phyloP scores from a whole-genome alignment of 2,797 vertebrate species.

The Botia almorhae region DNA sequence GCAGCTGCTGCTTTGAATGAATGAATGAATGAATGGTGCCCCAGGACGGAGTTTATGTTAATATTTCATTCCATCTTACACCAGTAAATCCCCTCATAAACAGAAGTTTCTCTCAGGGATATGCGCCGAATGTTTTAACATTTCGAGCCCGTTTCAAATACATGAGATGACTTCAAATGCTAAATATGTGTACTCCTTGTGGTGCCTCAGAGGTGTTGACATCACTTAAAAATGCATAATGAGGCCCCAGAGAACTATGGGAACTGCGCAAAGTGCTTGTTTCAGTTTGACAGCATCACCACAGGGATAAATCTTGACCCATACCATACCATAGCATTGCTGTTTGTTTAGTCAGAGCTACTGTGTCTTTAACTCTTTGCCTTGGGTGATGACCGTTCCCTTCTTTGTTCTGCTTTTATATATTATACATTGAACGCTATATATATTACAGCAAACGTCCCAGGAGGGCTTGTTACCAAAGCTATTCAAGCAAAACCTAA shows the following conservation, averaged over 20 bases:
- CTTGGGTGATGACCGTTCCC: slow-evolving; percentile 22
- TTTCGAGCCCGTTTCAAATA: slow-evolving; percentile 12
- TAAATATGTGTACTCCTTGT: not conserved
- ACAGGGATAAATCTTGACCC: slow-evolving; percentile 14
- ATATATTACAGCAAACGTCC: slow-evolving; percentile 43
- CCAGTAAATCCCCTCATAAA: slow-evolving; percentile 50
- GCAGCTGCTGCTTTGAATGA: slow-evolving; percentile 47
- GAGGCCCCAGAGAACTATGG: not conserved
- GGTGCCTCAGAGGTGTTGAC: not conserved
- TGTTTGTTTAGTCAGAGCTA: slow-evolving; percentile 4
- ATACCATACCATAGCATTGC: not conserved
- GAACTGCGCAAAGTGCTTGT: not conserved
- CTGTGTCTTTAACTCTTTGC: slow-evolving; percentile 41
- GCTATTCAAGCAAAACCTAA: slow-evolving; percentile 55
- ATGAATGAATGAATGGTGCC: slow-evolving; percentile 9
- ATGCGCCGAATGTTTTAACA: slow-evolving; percentile 20
- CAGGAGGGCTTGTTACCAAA: slow-evolving; percentile 64
- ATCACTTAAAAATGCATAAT: slow-evolving; percentile 10
- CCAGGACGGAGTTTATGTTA: slow-evolving; percentile 43
- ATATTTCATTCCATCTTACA: slow-evolving; percentile 53
- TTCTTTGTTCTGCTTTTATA: slow-evolving; percentile 24
- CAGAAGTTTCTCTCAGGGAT: slow-evolving; percentile 11
- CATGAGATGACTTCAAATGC: slow-evolving; percentile 9
- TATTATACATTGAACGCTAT: slow-evolving; percentile 18
- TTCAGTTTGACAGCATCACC: slow-evolving; percentile 23